These are phyloP conservation scores for Bombus difficillimus DNA, from an alignment of 1,140 invertebrate genomes.

Conservation along the genomic window DNA sequence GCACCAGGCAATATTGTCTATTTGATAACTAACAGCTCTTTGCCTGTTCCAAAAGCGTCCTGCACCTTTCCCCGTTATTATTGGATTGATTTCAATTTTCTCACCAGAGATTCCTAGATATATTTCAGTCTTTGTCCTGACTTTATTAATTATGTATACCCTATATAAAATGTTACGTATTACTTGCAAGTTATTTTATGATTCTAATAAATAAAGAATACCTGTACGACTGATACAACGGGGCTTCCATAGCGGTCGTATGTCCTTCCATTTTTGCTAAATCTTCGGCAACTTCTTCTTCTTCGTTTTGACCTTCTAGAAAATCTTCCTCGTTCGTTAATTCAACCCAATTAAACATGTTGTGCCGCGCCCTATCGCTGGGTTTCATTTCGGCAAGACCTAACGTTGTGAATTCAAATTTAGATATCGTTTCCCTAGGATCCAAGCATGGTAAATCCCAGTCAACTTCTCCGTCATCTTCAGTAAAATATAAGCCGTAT, in stretches of 20 bases:
- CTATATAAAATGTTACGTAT: constrained; percentile 69
- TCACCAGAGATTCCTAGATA: constrained; percentile 94
- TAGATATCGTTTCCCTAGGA: constrained; percentile 92
- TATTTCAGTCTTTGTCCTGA: constrained; percentile 91
- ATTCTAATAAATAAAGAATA: constrained; percentile 46
- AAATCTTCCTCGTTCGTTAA: constrained; percentile 68
- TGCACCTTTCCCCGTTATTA: constrained; percentile 86
- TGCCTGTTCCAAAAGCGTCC: constrained; percentile 88
- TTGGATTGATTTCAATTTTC: constrained; percentile 95
- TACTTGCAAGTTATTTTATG: neutral
- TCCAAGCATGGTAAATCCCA: constrained; percentile 96
- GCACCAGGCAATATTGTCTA: constrained; percentile 93
- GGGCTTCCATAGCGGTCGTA: constrained; percentile 90
- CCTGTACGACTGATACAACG: constrained; percentile 91
- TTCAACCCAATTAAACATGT: constrained; percentile 62
- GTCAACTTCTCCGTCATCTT: constrained; percentile 98
- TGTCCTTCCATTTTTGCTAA: constrained; percentile 87
- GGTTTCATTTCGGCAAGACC: constrained; percentile 91
- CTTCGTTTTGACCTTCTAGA: constrained; percentile 77
- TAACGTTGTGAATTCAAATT: constrained; percentile 95
- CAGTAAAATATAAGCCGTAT: constrained; percentile 95
- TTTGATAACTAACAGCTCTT: constrained; percentile 90
- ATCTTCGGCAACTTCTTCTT: constrained; percentile 79
- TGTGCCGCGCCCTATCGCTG: constrained; percentile 78
- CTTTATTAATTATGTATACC: constrained; percentile 90